Percentiles rank a stretch among this genome's conserved stretches.
These are phyloP conservation scores for Cololabis saira DNA, from an alignment of 2,113 vertebrate species.

Conservation along the genomic window DNA sequence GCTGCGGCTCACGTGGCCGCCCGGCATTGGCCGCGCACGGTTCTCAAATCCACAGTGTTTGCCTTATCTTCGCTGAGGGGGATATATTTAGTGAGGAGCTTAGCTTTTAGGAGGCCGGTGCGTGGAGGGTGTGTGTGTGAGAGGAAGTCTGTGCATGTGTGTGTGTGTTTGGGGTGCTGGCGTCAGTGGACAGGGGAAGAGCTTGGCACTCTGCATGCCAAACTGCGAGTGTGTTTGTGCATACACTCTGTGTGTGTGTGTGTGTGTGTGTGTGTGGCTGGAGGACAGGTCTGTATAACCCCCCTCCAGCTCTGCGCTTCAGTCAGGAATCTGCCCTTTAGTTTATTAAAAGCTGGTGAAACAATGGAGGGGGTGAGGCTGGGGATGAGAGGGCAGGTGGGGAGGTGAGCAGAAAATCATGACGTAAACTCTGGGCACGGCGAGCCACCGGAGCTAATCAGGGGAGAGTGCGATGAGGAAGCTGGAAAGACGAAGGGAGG, in stretches of 20 bases:
- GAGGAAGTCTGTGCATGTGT: constrained; percentile 28
- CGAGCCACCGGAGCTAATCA: constrained; percentile 27
- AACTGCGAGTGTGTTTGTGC: constrained; percentile 51
- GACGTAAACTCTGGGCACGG: constrained; percentile 53
- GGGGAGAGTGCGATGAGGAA: constrained; percentile 25
- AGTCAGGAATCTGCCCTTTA: constrained; percentile 85
- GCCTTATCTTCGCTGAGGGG: constrained; percentile 81
- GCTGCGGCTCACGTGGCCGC: constrained; percentile 63
- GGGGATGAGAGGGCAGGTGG: constrained; percentile 31
- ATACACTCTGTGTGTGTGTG: constrained; percentile 39
- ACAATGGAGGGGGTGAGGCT: constrained; percentile 75
- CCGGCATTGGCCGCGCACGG: constrained; percentile 78
- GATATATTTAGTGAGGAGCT: constrained; percentile 88
- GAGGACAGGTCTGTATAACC: constrained; percentile 43
- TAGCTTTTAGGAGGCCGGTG: constrained; percentile 77
- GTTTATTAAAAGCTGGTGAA: constrained; percentile 87
- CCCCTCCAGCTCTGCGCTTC: constrained; percentile 8
- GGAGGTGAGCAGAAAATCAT: constrained; percentile 59
- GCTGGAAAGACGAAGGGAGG: constrained; percentile 20
- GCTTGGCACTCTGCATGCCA: constrained; percentile 82
- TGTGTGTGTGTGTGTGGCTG: constrained; percentile 46
- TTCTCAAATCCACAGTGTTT: constrained; percentile 81
- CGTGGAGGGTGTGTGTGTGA: constrained; percentile 46
- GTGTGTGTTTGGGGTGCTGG: constrained; percentile 59
- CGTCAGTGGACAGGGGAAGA: constrained; percentile 72